Evolutionary conservation across 2,113 vertebrate species (phyloP), one percentile per base, ranked within the genome.

Genomic region (Urocynchramus pylzowi): DNA sequence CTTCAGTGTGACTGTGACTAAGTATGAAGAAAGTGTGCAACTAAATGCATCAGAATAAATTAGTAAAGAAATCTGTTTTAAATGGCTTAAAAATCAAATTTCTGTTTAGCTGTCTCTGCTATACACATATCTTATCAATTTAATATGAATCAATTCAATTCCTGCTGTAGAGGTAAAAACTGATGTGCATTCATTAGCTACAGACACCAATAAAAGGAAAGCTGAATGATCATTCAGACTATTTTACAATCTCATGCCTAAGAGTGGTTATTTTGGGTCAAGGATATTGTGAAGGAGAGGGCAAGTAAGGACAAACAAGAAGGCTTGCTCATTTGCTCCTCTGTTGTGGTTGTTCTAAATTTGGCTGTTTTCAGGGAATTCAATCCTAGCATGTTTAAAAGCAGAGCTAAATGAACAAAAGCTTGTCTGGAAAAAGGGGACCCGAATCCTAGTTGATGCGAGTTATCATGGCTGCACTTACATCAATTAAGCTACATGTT

Each of bases 251-350:
- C 60, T 90, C 21, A 53, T 84, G 44, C 42, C 68, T 75, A 59
- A 47, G 26, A 95, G 37, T 78, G 42, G 68, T 94, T 92, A 86
- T 80, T 94, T 96, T 90, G 47, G 95, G 93, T 97, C 92, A 97
- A 96, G 93, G 95, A 53, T 92, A 78, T 81, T 74, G 39, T 94
- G 44, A 95, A 95, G 89, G 76, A 90, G 39, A 93, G 79, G 81
- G 76, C 90, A 96, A 90, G 50, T 89, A 96, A 96, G 90, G 88
- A 95, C 90, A 86, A 90, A 93, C 75, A 93, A 84, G 75, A 89
- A 95, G 88, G 75, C 93, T 94, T 94, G 26, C 50, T 92, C 76
- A 41, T 83, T 86, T 92, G 85, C 83, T 94, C 28, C 47, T 89
- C 1, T 75, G 80, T 83, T 77, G 39, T 64, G 33, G 49, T 41